These are phyloP conservation scores for Pachycephus smyrnensis DNA, from an alignment of 2,888 invertebrate species.

Conservation along the genomic window DNA sequence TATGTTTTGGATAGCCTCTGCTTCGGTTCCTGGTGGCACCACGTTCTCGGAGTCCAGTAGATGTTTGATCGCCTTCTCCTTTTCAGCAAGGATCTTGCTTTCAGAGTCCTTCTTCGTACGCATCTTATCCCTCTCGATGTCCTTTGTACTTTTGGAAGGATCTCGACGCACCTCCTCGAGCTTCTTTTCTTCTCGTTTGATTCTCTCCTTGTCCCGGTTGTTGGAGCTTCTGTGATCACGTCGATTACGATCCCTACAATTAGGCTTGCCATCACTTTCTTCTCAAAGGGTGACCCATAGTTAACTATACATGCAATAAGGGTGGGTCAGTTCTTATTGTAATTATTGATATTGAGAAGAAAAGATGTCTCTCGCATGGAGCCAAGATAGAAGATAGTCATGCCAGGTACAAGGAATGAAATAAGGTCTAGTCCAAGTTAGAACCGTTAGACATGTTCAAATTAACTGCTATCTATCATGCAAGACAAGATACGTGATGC, in stretches of 20 bases:
- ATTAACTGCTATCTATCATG: background rate
- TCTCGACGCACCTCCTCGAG: constrained; percentile 57
- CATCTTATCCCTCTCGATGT: constrained; percentile 62
- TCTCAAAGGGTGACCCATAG: background rate
- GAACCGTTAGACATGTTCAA: background rate
- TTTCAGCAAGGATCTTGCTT: constrained; percentile 61
- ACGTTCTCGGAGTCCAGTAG: constrained; percentile 60
- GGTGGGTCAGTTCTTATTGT: background rate
- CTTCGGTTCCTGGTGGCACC: constrained; percentile 63
- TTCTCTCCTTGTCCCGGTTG: constrained; percentile 35
- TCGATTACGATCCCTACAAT: constrained; percentile 56
- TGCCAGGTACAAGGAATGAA: background rate
- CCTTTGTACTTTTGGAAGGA: constrained; percentile 61
- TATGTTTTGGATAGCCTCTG: constrained; percentile 58
- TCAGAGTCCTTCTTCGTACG: constrained; percentile 58
- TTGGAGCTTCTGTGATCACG: constrained; percentile 37
- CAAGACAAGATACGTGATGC: background rate
- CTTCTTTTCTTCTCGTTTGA: constrained; percentile 48
- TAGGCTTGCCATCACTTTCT: constrained; percentile 33
- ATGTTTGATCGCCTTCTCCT: constrained; percentile 63
- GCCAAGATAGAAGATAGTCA: background rate
- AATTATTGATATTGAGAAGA: background rate
- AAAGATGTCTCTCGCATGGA: background rate
- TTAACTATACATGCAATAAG: background rate
- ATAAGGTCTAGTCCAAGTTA: background rate